Evolutionary conservation across 2,888 invertebrate species (phyloP), one percentile per base, ranked within the genome.

Genomic region (Cheilosia urbana): DNA sequence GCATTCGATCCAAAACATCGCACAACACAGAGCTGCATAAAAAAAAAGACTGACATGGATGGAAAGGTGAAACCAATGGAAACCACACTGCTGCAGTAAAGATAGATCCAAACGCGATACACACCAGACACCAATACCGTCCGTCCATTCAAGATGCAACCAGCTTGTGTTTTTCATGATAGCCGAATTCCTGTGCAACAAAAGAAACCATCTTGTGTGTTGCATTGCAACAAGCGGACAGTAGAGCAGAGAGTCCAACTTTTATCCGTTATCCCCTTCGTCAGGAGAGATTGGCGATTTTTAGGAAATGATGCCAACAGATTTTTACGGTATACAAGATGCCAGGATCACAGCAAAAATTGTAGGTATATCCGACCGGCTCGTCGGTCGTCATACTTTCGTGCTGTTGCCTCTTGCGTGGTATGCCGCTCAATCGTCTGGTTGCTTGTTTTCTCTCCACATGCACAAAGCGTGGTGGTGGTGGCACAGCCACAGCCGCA

Each of bases 301-400:
- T 76, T 42, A 66, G 80, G 77, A 85, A 87, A 87, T 79, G 84
- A 87, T 87, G 84, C 84, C 84, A 77, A 84, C 87, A 87, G 87
- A 87, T 84, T 87, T 87, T 73, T 87, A 84, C 87, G 87, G 87
- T 84, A 87, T 87, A 87, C 87, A 87, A 66, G 53, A 6, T 5
- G 47, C 62, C 66, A 85, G 85, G 81, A 72, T 60, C 45, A 13
- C 85, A 85, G 81, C 76, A 85, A 85, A 85, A 85, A 40, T 37
- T 51, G 68, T 47, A 68, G 68, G 27, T 69, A 9, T 37, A 37
- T 13, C 15, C 51, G 17, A 34, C 55, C 24, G 21, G 15, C 42
- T 60, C 53, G 27, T 40, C 21, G 13, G 57, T 30, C 30, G 9
- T 42, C 19, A 37, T 42, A 65, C 30, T 40, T 57, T 45, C 58